phyloP scores from a whole-genome alignment of 2,113 vertebrate genomes.

The Ciconia maguari region DNA sequence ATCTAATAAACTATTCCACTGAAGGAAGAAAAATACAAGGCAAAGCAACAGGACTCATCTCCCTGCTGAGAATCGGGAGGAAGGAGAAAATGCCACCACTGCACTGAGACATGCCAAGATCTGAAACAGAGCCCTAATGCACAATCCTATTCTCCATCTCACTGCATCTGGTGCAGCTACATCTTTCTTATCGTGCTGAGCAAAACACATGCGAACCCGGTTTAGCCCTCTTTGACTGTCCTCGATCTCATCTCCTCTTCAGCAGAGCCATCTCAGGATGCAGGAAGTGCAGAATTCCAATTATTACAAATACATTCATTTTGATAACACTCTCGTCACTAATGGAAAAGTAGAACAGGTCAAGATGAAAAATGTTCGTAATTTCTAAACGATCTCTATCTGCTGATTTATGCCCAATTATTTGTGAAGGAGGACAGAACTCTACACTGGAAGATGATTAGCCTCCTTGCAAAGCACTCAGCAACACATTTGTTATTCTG shows the following conservation, averaged over 20 bases:
- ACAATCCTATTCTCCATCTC: neutral
- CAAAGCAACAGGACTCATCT: neutral
- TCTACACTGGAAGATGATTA: neutral
- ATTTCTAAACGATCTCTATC: neutral
- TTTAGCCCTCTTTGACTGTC: neutral
- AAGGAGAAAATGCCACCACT: neutral
- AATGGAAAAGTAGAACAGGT: neutral
- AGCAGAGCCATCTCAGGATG: fast-evolving
- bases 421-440: neutral
- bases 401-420: neutral
- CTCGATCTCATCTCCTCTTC: neutral
- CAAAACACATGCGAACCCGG: neutral
- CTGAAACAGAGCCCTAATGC: neutral
- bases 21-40: neutral
- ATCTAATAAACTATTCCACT: slow-evolving; percentile 19
- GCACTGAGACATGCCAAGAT: neutral
- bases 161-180: neutral
- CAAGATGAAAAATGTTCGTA: neutral
- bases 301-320: neutral
- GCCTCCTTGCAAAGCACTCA: neutral
- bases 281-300: neutral
- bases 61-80: neutral
- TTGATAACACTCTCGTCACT: neutral
- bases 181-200: neutral
- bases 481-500: neutral